Base-by-base conservation (phyloP, 2,888 invertebrate species). In the Platycheirus albimanus region DNA sequence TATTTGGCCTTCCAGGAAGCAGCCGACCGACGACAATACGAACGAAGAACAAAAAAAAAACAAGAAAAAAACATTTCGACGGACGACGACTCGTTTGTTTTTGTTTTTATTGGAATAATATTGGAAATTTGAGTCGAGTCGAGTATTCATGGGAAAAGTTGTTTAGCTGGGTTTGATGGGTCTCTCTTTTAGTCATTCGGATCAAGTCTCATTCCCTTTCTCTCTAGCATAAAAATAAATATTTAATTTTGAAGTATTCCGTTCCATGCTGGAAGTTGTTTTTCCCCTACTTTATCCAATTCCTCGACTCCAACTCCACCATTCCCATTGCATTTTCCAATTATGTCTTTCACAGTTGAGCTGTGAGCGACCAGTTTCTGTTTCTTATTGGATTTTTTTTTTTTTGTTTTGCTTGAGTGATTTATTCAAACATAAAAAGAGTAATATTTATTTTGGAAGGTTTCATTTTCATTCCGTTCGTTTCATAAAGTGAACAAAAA, bases 71-170 rank as follows among this genome's bases (percentile, higher is more conserved):
- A 33, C 30, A 33, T n/a, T n/a, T n/a, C 5, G 30, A 33, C 5
- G 6, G 30, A 33, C 15, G 33, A 10, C n/a, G 24, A 24, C 47
- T 24, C 24, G 54, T 74, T 79, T 74, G 80, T 75, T 80, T 80
- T 66, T 78, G 6, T 51, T 64, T 76, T 58, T 41, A 58, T 24
- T 56, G 54, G 19, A 36, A 41, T 5, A 38, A 38, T 43, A 13
- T 36, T 81, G 77, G 77, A 77, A 67, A 17, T 66, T 76, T 28
- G 71, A 81, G 80, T 76, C 3, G 30, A 5, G n/a, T n/a, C n/a
- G n/a, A 64, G 43, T 66, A 13, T 38, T 36, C 15, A 43, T 3
- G 30, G 58, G 58, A 64, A 61, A 36, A 6, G 20, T 58, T 43
- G 28, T 15, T 58, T 58, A 36, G 24, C 24, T 58, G 24, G 28